phyloP scores from a whole-genome alignment of 2,797 vertebrate species.

The Mus caroli region DNA sequence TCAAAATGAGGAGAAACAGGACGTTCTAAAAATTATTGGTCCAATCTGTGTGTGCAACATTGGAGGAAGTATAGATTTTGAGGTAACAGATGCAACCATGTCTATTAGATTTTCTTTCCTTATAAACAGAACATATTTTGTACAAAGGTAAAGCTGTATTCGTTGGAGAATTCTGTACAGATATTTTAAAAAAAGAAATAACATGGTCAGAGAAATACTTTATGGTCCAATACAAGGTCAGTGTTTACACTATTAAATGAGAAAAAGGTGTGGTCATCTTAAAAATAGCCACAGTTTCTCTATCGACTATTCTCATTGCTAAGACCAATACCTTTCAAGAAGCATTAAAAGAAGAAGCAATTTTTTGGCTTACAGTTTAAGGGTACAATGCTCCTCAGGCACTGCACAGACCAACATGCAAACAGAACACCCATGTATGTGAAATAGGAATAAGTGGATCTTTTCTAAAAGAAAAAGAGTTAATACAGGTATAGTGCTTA shows the following conservation, averaged over 20 bases:
- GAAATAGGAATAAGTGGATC: not conserved
- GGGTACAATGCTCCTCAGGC: not conserved
- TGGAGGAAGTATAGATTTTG: conserved; percentile 94
- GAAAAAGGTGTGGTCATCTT: not conserved
- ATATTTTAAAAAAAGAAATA: conserved; percentile 27
- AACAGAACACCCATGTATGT: not conserved
- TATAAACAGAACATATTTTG: not conserved
- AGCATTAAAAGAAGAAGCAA: no score
- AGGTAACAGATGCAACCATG: conserved; percentile 88
- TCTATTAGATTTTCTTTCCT: not conserved
- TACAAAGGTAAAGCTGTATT: not conserved
- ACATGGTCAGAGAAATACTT: not conserved
- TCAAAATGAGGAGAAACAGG: conserved; percentile 91
- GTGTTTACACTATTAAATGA: not conserved
- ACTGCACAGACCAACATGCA: not conserved
- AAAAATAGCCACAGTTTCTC: not conserved
- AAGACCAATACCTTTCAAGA: not conserved
- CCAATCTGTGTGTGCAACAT: conserved; percentile 93
- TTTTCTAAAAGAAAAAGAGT: not conserved
- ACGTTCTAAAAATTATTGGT: conserved; percentile 93
- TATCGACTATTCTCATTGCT: not conserved
- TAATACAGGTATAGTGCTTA: not conserved
- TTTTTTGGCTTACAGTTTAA: not conserved
- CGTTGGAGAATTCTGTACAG: not conserved
- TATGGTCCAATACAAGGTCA: not conserved